Evolutionary conservation across 2,113 vertebrate species (phyloP).

Genomic region (Diglossa brunneiventris): DNA sequence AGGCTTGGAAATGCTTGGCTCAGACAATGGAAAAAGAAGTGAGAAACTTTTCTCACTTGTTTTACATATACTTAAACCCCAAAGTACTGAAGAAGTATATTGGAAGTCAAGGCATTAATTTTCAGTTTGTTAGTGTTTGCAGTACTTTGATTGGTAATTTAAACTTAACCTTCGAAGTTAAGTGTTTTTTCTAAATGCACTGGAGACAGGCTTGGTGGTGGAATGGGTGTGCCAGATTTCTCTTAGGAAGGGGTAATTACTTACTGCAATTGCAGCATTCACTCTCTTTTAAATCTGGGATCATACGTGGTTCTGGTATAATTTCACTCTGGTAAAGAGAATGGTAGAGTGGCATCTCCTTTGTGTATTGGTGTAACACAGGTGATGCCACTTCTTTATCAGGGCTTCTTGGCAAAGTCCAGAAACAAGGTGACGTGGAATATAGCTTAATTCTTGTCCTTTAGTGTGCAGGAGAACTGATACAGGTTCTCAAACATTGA

Average conservation of each 20-base stretch:
- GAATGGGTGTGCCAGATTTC: neutral
- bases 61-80: neutral
- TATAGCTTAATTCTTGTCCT: neutral
- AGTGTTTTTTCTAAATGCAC: neutral
- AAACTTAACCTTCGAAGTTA: neutral
- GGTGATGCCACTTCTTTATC: neutral
- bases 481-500: neutral
- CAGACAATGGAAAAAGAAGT: neutral
- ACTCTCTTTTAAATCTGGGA: neutral
- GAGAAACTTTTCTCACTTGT: neutral
- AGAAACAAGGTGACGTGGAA: neutral
- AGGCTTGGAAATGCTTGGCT: neutral
- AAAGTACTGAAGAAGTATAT: neutral
- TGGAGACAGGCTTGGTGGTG: neutral
- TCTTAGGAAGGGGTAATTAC: neutral
- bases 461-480: neutral
- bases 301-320: neutral
- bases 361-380: neutral
- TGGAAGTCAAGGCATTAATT: neutral
- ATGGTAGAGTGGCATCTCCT: neutral
- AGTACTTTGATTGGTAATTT: neutral
- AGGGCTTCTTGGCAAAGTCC: neutral
- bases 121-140: neutral
- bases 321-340: neutral
- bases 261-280: rapidly evolving